A percentile compares a stretch with the other conserved stretches of the same genome.
phyloP scores from a whole-genome alignment of 35 echinoderm and acorn worm genomes.

The Amphiura filiformis region DNA sequence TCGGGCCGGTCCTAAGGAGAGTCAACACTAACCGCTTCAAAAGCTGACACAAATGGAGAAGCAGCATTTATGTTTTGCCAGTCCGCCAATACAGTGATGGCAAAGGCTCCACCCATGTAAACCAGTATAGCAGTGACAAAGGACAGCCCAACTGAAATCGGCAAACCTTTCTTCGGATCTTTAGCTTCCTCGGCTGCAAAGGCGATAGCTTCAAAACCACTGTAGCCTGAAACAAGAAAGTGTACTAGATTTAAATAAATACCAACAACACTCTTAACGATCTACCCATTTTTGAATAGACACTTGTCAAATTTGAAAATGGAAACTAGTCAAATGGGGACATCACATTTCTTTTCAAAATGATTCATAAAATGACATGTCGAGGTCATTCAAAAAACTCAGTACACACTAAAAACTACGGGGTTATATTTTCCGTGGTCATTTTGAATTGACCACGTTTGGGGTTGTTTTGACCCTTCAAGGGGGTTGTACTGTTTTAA shows the following conservation, averaged over 20 bases:
- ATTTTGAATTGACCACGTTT: too few relatives aligned
- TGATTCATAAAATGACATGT: neutral
- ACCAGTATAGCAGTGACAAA: conserved; percentile 43
- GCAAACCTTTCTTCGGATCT: conserved; percentile 55
- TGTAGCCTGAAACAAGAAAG: conserved; percentile 24
- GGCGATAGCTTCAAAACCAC: conserved; percentile 76
- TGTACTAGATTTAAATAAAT: too few relatives aligned
- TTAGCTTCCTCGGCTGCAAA: conserved; percentile 73
- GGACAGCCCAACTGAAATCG: conserved; percentile 51
- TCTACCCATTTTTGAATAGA: too few relatives aligned
- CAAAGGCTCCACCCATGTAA: conserved; percentile 46
- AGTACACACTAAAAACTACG: too few relatives aligned
- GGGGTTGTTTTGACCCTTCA: too few relatives aligned
- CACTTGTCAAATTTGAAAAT: too few relatives aligned
- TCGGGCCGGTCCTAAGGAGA: too few relatives aligned
- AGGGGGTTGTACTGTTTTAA: too few relatives aligned
- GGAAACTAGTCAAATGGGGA: too few relatives aligned
- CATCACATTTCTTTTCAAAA: neutral
- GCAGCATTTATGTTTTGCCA: conserved; percentile 54
- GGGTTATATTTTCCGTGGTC: too few relatives aligned
- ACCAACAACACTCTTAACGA: too few relatives aligned
- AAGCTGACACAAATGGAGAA: conserved; percentile 64
- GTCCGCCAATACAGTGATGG: conserved; percentile 43
- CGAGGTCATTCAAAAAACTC: neutral
- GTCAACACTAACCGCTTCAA: conserved; percentile 28